A percentile compares a stretch with the other conserved stretches of the same genome.
Evolutionary conservation across 2,888 invertebrate genomes (phyloP).

Genomic region (Liodrosophila aerea): DNA sequence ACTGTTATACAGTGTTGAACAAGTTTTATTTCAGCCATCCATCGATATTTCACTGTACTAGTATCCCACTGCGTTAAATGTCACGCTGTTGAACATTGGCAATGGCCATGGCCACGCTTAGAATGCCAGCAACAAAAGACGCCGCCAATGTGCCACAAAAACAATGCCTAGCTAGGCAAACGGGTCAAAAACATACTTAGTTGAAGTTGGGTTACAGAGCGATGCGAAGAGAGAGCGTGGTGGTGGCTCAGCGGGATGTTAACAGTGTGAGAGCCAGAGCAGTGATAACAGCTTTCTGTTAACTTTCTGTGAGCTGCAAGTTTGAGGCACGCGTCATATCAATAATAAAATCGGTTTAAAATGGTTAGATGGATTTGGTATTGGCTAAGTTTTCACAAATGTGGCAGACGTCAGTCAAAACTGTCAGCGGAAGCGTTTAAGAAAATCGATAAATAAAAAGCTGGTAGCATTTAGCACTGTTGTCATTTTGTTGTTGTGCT

Average conservation of each 20-base stretch:
- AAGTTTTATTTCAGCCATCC: not conserved
- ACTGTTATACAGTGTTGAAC: too few relatives aligned
- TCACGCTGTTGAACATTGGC: slow-evolving; percentile 65
- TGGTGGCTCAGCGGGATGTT: too few relatives aligned
- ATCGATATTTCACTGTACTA: slow-evolving; percentile 12
- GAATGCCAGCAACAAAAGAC: slow-evolving; percentile 59
- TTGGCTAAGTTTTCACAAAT: slow-evolving; percentile 52
- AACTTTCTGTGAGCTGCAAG: slow-evolving; percentile 5
- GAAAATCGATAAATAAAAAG: slow-evolving; percentile 56
- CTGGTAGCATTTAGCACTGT: not conserved
- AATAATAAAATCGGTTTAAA: slow-evolving; percentile 30
- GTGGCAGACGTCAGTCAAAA: slow-evolving; percentile 67
- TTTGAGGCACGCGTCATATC: slow-evolving; percentile 34
- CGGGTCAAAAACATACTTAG: slow-evolving; percentile 62
- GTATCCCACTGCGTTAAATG: slow-evolving; percentile 47
- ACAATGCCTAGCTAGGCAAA: slow-evolving; percentile 41
- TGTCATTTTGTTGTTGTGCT: too few relatives aligned
- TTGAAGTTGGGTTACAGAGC: slow-evolving; percentile 11
- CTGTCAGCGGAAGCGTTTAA: slow-evolving; percentile 61
- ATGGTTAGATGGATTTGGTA: slow-evolving; percentile 31
- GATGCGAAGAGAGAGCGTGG: not conserved
- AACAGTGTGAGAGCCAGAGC: slow-evolving; percentile 3
- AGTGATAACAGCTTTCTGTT: slow-evolving; percentile 19
- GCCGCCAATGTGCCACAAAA: slow-evolving; percentile 53
- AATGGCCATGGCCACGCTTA: slow-evolving; percentile 58